phyloP scores from a whole-genome alignment of 1,140 invertebrate genomes.

The Sminthurides bifidus region DNA sequence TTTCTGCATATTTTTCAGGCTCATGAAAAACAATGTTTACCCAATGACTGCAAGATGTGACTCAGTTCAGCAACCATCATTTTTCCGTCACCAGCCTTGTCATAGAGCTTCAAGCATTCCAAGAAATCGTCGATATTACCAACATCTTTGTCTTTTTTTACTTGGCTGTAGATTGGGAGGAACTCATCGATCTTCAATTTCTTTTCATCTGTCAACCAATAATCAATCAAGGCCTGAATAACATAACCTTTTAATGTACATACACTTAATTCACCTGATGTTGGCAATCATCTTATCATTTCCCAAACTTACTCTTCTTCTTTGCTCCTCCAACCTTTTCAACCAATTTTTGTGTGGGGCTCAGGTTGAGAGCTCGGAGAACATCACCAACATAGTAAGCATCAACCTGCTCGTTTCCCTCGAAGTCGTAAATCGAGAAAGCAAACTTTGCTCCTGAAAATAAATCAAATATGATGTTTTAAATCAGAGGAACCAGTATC shows the following conservation, averaged over 20 bases:
- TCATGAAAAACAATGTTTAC: constrained; percentile 41
- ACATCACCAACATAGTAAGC: constrained; percentile 76
- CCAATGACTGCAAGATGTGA: constrained; percentile 87
- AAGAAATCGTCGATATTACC: constrained; percentile 97
- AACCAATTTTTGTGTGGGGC: constrained; percentile 79
- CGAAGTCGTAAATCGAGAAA: constrained; percentile 78
- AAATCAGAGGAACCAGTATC: no score
- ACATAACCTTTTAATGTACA: background rate
- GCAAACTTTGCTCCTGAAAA: constrained; percentile 66
- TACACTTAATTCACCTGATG: background rate
- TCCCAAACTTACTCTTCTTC: constrained; percentile 70
- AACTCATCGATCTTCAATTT: constrained; percentile 86
- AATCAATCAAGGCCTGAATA: no score
- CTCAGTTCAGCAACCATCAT: constrained; percentile 94
- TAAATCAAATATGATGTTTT: no score
- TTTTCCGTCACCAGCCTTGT: constrained; percentile 92
- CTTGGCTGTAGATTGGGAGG: constrained; percentile 91
- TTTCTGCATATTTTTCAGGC: no score
- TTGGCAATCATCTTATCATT: background rate
- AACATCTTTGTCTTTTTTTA: constrained; percentile 93
- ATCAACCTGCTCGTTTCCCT: constrained; percentile 69
- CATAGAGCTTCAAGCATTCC: constrained; percentile 98
- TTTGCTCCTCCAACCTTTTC: constrained; percentile 89
- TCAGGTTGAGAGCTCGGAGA: constrained; percentile 83
- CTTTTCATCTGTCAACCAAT: constrained; percentile 52